These are phyloP conservation scores for Nothobranchius furzeri DNA, from an alignment of 2,113 vertebrate species.

Conservation along the genomic window DNA sequence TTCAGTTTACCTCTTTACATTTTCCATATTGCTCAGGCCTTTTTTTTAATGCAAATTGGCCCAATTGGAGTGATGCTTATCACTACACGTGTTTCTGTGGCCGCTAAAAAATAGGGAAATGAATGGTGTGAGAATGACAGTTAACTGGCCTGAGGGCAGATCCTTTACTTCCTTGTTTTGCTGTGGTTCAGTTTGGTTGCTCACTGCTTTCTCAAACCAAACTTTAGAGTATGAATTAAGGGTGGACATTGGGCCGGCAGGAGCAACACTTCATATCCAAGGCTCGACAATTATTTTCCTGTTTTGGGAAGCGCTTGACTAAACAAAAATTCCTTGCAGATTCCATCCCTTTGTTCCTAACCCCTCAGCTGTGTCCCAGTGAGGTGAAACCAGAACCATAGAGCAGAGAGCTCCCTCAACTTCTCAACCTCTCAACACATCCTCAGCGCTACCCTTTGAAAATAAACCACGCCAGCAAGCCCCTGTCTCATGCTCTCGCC, in stretches of 20 bases:
- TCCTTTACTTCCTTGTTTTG: conserved; percentile 67
- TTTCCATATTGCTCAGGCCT: conserved; percentile 34
- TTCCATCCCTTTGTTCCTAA: conserved; percentile 9
- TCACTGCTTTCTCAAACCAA: conserved; percentile 40
- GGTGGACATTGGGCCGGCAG: background rate
- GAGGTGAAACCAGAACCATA: conserved; percentile 72
- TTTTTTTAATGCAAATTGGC: conserved; percentile 74
- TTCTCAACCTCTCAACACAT: conserved; percentile 77
- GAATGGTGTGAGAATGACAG: conserved; percentile 61
- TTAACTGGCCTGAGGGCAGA: conserved; percentile 43
- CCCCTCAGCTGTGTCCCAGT: conserved; percentile 53
- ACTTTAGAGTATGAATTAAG: conserved; percentile 13
- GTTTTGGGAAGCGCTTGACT: conserved; percentile 49
- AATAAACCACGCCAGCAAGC: conserved; percentile 66
- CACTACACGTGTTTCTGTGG: conserved; percentile 30
- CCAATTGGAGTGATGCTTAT: conserved; percentile 64
- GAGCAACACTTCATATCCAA: no score
- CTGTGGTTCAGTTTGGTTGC: conserved; percentile 46
- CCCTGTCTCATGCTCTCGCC: conserved; percentile 54
- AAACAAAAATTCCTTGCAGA: conserved; percentile 42
- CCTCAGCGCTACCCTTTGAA: conserved; percentile 74
- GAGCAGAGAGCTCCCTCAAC: conserved; percentile 67
- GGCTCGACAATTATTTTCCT: background rate
- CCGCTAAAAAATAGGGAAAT: conserved; percentile 73
- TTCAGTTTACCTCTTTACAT: conserved; percentile 52